phyloP scores from a whole-genome alignment of 2,113 vertebrate species.

The Clarias magur region DNA sequence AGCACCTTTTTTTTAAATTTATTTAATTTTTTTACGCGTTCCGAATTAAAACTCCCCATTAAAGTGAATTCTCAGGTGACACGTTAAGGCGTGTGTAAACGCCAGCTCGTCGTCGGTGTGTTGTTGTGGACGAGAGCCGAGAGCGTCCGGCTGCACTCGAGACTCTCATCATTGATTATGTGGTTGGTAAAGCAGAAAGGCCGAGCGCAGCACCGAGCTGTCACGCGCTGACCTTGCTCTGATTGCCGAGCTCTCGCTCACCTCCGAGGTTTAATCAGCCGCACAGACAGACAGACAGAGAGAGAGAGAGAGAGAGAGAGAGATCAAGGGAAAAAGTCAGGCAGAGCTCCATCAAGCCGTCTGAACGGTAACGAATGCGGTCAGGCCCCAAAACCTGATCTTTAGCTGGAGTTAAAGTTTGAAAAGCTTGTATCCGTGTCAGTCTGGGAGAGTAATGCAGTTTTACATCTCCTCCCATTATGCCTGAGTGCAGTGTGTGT shows the following conservation, averaged over 20 bases:
- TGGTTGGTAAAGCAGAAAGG: conserved; percentile 48
- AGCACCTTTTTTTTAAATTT: no score
- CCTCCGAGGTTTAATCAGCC: conserved; percentile 48
- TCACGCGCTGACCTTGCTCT: conserved; percentile 52
- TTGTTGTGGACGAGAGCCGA: conserved; percentile 17
- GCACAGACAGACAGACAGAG: conserved; percentile 19
- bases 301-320: conserved; percentile 9
- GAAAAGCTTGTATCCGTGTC: conserved; percentile 62
- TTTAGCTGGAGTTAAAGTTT: conserved; percentile 69
- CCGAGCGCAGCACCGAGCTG: conserved; percentile 38
- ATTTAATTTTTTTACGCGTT: background rate
- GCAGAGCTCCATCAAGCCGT: conserved; percentile 22
- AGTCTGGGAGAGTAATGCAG: conserved; percentile 64
- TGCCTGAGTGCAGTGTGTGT: conserved; percentile 51
- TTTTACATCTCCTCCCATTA: conserved; percentile 56
- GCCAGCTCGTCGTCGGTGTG: conserved; percentile 12
- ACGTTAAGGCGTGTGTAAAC: background rate
- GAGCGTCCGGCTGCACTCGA: conserved; percentile 32
- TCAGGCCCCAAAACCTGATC: conserved; percentile 54
- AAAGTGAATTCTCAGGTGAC: conserved; percentile 10
- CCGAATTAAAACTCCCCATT: background rate
- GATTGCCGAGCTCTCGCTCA: conserved; percentile 44
- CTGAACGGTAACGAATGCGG: conserved; percentile 15
- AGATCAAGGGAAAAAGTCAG: background rate
- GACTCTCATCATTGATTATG: conserved; percentile 48